Evolutionary conservation across 2,113 vertebrate genomes (phyloP).

Genomic region (Diglossa brunneiventris): DNA sequence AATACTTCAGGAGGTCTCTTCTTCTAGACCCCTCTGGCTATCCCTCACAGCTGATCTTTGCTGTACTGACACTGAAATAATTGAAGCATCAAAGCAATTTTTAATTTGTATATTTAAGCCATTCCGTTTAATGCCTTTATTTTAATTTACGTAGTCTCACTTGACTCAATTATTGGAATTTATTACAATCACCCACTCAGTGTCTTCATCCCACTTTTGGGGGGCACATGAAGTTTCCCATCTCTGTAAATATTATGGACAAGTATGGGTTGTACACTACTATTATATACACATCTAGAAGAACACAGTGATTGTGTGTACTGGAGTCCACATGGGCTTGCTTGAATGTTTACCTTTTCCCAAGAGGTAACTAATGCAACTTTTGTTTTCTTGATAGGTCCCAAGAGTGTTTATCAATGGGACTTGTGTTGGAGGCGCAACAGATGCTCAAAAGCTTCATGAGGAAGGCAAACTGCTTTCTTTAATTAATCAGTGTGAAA

Average conservation of each 20-base stretch:
- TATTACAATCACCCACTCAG: background rate
- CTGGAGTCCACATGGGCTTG: background rate
- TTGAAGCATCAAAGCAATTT: background rate
- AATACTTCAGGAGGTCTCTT: background rate
- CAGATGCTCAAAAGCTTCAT: slow-evolving; percentile 86
- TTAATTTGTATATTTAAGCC: background rate
- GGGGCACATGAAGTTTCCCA: background rate
- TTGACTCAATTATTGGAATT: background rate
- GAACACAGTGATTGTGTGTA: background rate
- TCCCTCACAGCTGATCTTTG: background rate
- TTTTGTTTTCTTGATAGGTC: slow-evolving; percentile 75
- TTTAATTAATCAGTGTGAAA: slow-evolving; percentile 82
- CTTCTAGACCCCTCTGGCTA: background rate
- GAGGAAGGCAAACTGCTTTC: slow-evolving; percentile 87
- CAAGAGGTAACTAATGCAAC: background rate
- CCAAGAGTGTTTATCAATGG: slow-evolving; percentile 95
- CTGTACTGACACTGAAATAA: background rate
- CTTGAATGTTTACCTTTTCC: background rate
- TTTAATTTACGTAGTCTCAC: background rate
- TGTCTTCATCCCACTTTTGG: background rate
- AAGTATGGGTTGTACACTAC: background rate
- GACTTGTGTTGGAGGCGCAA: slow-evolving; percentile 88
- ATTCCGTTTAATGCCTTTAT: background rate
- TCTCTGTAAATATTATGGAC: background rate
- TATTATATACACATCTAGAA: background rate